phyloP scores from a whole-genome alignment of 2,888 invertebrate species.

The Megastigmus dorsalis region DNA sequence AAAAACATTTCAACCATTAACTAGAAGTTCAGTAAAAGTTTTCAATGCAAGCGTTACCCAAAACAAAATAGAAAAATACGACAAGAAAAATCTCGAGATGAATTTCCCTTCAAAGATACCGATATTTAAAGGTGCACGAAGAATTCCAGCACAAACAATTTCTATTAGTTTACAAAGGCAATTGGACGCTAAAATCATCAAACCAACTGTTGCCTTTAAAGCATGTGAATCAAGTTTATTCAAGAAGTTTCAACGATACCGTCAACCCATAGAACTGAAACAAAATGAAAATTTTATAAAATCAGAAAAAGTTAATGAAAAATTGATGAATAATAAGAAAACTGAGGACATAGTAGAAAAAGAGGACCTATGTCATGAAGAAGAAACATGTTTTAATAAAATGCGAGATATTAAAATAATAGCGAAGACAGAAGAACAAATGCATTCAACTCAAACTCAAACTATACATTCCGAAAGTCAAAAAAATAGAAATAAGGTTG shows the following conservation, averaged over 20 bases:
- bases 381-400: constrained; percentile 5
- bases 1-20: constrained; percentile 2
- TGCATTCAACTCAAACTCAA: constrained; percentile 13
- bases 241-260: constrained; percentile 22
- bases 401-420: not conserved
- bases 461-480: constrained; percentile 36
- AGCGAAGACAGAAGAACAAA: not conserved
- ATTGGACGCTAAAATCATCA: constrained; percentile 51
- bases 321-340: not conserved
- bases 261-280: not conserved
- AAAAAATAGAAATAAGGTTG: constrained; percentile 12
- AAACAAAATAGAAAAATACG: constrained; percentile 22
- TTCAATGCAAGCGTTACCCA: not conserved
- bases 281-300: constrained; percentile 4
- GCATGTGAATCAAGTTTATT: constrained; percentile 29
- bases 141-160: constrained; percentile 57
- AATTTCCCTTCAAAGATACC: constrained; percentile 64
- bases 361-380: not conserved
- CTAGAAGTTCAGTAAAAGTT: constrained; percentile 5
- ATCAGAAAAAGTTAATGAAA: not conserved
- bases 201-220: constrained; percentile 36
- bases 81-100: not conserved
- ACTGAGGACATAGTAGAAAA: not conserved
- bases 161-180: constrained; percentile 55
- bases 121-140: constrained; percentile 58